phyloP scores from a whole-genome alignment of 2,113 vertebrate species.

The Brienomyrus longianalis region DNA sequence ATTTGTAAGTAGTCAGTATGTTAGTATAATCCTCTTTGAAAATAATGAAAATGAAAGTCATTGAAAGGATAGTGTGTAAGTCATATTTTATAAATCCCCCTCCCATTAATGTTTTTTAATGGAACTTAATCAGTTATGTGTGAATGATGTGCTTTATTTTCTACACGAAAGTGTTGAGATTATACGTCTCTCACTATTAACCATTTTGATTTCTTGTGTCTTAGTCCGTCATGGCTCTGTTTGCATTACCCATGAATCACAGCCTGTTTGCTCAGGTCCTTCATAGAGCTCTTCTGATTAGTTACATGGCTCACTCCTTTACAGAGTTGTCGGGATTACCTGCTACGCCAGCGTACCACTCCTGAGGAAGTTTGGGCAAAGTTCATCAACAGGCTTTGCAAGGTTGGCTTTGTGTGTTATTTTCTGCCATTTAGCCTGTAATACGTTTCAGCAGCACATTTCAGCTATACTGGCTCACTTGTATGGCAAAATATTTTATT shows the following conservation, averaged over 20 bases:
- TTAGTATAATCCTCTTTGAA: neutral
- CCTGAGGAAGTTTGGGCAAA: constrained; percentile 65
- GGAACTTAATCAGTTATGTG: neutral
- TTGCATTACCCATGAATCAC: neutral
- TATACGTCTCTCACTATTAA: neutral
- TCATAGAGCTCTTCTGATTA: neutral
- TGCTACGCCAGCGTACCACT: constrained; percentile 59
- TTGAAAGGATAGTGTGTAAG: neutral
- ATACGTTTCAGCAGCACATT: neutral
- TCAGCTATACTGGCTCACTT: neutral
- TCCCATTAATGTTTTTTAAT: neutral
- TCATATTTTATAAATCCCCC: neutral
- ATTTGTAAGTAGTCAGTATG: neutral
- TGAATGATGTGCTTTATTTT: neutral
- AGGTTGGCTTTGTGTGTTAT: constrained; percentile 38
- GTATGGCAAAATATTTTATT: neutral
- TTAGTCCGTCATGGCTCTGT: neutral
- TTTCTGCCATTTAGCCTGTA: neutral
- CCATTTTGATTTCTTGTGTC: neutral
- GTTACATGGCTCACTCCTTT: constrained; percentile 18
- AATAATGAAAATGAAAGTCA: neutral
- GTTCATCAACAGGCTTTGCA: constrained; percentile 56
- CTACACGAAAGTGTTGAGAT: neutral
- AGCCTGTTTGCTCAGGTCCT: neutral
- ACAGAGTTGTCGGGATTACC: constrained; percentile 66